Conservation (phyloP, 2,888 invertebrate species). For the Eristalis pertinax region DNA sequence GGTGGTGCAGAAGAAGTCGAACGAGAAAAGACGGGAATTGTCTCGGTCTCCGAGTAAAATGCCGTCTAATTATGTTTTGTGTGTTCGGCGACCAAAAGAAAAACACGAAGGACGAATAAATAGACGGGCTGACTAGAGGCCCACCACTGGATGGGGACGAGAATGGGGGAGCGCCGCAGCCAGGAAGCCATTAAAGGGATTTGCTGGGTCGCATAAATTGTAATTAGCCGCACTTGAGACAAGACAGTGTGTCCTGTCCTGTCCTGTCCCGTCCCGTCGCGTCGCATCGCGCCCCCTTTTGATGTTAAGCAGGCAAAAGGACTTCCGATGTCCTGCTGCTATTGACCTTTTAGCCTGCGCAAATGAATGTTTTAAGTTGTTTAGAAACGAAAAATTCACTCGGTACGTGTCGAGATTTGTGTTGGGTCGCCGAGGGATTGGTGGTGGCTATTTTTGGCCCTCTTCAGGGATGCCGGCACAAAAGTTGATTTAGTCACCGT, state of each 20-base stretch:
- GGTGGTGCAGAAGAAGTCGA: background rate
- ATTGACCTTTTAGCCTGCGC: constrained; percentile 2
- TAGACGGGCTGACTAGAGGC: constrained; percentile 13
- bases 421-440: background rate
- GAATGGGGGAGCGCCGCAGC: constrained; percentile 12
- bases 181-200: constrained; percentile 72
- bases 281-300: background rate
- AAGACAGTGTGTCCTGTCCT: constrained; percentile 7
- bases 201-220: constrained; percentile 69
- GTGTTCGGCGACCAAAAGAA: constrained; percentile 54
- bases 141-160: background rate
- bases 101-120: constrained; percentile 40
- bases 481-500: constrained; percentile 4
- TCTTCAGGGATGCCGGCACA: background rate
- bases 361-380: constrained; percentile 3
- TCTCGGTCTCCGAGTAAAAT: constrained; percentile 67
- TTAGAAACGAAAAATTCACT: background rate
- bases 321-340: background rate
- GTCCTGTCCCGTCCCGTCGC: too few relatives aligned
- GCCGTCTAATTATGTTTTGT: constrained; percentile 72
- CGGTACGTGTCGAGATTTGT: constrained; percentile 7
- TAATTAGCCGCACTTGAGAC: constrained; percentile 68
- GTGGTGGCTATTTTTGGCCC: background rate
- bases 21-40: constrained; percentile 29
- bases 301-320: background rate